Conservation (phyloP, 2,797 vertebrate species). For the Pipistrellus pygmaeus region DNA sequence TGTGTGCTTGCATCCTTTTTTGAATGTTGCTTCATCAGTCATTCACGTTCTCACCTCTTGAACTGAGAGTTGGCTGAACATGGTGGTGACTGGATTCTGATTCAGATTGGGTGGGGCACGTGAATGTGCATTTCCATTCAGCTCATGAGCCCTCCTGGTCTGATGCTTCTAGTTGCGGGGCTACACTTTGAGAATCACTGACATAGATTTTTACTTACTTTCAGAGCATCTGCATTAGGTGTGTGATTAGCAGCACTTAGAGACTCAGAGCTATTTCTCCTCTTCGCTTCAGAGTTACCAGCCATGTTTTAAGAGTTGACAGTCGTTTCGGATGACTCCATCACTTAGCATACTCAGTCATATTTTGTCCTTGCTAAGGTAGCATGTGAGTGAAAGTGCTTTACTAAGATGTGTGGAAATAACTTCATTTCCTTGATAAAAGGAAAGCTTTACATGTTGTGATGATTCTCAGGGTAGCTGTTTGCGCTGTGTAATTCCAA, state of each 20-base stretch:
- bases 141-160: not conserved
- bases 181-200: not conserved
- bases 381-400: not conserved
- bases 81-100: not conserved
- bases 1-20: not conserved
- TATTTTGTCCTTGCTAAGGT: constrained; percentile 50
- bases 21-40: not conserved
- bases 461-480: not conserved
- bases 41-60: not conserved
- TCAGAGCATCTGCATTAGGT: not conserved
- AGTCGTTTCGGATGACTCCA: not conserved
- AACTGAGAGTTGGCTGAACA: not conserved
- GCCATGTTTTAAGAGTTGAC: not conserved
- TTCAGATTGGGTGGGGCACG: accelerated
- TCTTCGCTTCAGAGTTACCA: constrained; percentile 63
- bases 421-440: not conserved
- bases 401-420: constrained; percentile 5
- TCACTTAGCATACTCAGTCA: not conserved
- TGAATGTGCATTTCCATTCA: not conserved
- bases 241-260: not conserved
- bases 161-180: not conserved
- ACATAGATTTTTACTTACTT: not conserved
- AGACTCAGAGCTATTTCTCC: not conserved
- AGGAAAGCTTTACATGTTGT: constrained; percentile 30
- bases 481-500: constrained; percentile 9